Evolutionary conservation across 2,888 invertebrate species (phyloP).

Genomic region (Andrena haemorrhoa): DNA sequence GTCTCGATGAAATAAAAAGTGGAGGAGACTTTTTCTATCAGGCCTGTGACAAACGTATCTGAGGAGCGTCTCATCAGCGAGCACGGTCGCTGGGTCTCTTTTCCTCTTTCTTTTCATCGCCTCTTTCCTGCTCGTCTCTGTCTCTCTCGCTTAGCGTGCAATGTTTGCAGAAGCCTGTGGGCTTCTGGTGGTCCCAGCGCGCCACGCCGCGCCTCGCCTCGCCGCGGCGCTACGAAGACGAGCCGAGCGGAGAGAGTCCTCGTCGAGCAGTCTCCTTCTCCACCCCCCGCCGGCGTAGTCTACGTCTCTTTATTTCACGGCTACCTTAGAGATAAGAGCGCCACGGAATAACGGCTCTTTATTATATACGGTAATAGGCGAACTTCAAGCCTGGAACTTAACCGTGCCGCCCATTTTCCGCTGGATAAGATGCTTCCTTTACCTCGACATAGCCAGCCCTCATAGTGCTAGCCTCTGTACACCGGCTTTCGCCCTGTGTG

Average conservation of each 20-base stretch:
- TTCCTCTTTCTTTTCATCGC: not conserved
- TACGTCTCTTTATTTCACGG: conserved; percentile 73
- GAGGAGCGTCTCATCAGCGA: conserved; percentile 57
- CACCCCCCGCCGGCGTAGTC: conserved; percentile 32
- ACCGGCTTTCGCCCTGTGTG: conserved; percentile 8
- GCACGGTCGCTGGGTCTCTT: conserved; percentile 10
- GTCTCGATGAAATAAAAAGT: conserved; percentile 49
- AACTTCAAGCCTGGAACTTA: conserved; percentile 73
- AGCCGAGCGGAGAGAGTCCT: conserved; percentile 24
- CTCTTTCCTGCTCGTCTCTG: not conserved
- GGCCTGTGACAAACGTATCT: conserved; percentile 67
- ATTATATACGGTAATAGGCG: conserved; percentile 76
- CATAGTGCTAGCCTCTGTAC: conserved; percentile 21
- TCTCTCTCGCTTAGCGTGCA: conserved; percentile 10
- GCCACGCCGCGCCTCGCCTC: not conserved
- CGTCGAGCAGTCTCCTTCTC: conserved; percentile 26
- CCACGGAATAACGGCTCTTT: conserved; percentile 73
- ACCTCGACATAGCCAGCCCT: conserved; percentile 38
- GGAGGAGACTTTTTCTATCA: conserved; percentile 55
- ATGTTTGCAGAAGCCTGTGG: conserved; percentile 69
- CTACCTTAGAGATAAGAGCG: conserved; percentile 72
- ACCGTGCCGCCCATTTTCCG: conserved; percentile 70
- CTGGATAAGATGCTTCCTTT: conserved; percentile 69
- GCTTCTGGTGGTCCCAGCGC: conserved; percentile 42
- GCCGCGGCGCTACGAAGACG: conserved; percentile 13